Conservation (phyloP, 1,140 invertebrate genomes). For the Cheumatopsyche charites region DNA sequence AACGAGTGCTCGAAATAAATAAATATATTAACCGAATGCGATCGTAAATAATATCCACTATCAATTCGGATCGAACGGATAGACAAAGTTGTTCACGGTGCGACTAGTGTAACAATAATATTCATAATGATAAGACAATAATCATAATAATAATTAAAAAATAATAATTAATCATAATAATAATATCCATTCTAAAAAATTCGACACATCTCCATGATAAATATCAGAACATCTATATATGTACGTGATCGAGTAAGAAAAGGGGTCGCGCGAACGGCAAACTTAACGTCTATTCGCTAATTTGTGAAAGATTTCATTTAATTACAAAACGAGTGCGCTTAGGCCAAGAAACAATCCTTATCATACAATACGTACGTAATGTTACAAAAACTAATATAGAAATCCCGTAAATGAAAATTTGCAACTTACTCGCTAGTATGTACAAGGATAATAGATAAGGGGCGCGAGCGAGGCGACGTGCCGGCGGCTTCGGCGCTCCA, state of each 20-base stretch:
- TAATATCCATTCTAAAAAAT: constrained; percentile 44
- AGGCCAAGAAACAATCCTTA: constrained; percentile 36
- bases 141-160: constrained; percentile 24
- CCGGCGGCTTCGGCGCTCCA: background rate
- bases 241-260: constrained; percentile 33
- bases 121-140: too few relatives aligned
- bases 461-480: background rate
- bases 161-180: constrained; percentile 30
- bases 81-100: too few relatives aligned
- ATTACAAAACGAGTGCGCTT: constrained; percentile 39
- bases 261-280: constrained; percentile 25
- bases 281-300: constrained; percentile 31
- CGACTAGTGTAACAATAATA: too few relatives aligned
- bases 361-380: constrained; percentile 15
- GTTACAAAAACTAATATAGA: constrained; percentile 34
- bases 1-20: too few relatives aligned
- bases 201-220: constrained; percentile 41
- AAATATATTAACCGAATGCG: too few relatives aligned
- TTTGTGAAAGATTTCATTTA: constrained; percentile 20
- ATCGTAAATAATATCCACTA: too few relatives aligned
- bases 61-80: too few relatives aligned
- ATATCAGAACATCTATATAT: constrained; percentile 42
- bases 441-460: constrained; percentile 9
- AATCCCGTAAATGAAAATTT: constrained; percentile 34
- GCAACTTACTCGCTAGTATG: constrained; percentile 26